phyloP scores from a whole-genome alignment of 2,888 invertebrate species.

The Plusia festucae region DNA sequence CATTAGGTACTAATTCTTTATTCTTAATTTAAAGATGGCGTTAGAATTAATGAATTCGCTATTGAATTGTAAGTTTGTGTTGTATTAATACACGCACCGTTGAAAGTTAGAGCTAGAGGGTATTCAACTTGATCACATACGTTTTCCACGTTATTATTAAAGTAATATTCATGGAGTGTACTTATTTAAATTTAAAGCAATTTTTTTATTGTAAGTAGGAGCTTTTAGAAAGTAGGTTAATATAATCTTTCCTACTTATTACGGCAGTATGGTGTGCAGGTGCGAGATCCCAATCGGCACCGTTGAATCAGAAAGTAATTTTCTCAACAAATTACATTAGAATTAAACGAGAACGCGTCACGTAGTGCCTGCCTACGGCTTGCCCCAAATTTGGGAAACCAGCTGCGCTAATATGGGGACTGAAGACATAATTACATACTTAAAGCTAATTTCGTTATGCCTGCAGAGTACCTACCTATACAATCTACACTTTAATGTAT shows the following conservation, averaged over 20 bases:
- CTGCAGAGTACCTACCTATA: neutral
- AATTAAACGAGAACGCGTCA: slow-evolving; percentile 17
- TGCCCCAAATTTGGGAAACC: slow-evolving; percentile 21
- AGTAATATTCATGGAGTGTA: too few relatives aligned
- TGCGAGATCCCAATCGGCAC: slow-evolving; percentile 27
- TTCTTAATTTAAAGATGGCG: too few relatives aligned
- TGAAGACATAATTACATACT: neutral
- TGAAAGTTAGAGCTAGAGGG: too few relatives aligned
- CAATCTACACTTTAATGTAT: too few relatives aligned
- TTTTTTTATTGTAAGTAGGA: too few relatives aligned
- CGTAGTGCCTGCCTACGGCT: slow-evolving; percentile 19
- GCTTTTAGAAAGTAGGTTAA: neutral
- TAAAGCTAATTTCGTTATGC: neutral
- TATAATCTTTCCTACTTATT: neutral
- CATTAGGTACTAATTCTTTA: too few relatives aligned
- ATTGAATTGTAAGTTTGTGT: too few relatives aligned
- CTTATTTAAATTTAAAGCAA: too few relatives aligned
- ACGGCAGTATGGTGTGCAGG: slow-evolving; percentile 20
- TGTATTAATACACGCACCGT: too few relatives aligned
- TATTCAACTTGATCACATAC: too few relatives aligned
- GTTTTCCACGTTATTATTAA: too few relatives aligned
- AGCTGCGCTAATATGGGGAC: slow-evolving; percentile 15
- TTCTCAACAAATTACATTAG: slow-evolving; percentile 11
- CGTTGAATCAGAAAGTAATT: slow-evolving; percentile 16
- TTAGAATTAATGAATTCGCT: too few relatives aligned